Percentiles rank a stretch among this genome's conserved stretches.
These are phyloP conservation scores for Diploptera punctata DNA, from an alignment of 2,888 invertebrate genomes.

Conservation along the genomic window DNA sequence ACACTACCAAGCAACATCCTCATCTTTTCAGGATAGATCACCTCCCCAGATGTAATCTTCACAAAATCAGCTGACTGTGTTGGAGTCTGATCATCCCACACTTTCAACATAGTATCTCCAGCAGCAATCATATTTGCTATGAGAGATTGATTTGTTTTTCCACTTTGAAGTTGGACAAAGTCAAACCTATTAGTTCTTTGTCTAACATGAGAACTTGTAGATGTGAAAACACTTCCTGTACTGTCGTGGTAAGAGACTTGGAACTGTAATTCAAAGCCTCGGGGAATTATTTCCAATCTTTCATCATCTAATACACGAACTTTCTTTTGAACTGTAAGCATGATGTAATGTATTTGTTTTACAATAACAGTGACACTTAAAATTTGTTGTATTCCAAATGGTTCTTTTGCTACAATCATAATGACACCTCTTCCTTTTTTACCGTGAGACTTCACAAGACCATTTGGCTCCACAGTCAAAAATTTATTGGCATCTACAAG, in stretches of 20 bases:
- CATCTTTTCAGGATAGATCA: slow-evolving; percentile 41
- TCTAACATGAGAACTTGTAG: slow-evolving; percentile 58
- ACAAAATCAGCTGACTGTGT: slow-evolving; percentile 55
- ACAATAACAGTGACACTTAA: slow-evolving; percentile 67
- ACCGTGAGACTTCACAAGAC: slow-evolving; percentile 60
- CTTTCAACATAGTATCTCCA: slow-evolving; percentile 61
- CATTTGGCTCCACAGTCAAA: slow-evolving; percentile 60
- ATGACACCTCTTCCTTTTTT: slow-evolving; percentile 63
- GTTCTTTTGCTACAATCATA: slow-evolving; percentile 62
- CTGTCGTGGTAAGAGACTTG: slow-evolving; percentile 64
- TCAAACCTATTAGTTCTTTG: slow-evolving; percentile 57
- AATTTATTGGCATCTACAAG: slow-evolving; percentile 48
- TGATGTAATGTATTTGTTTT: slow-evolving; percentile 64
- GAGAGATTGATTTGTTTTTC: slow-evolving; percentile 58
- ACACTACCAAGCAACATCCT: too few species aligned
- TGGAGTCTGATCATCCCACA: slow-evolving; percentile 53
- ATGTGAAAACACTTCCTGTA: slow-evolving; percentile 62
- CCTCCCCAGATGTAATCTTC: slow-evolving; percentile 57
- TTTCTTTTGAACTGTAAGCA: slow-evolving; percentile 58
- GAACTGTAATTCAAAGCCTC: slow-evolving; percentile 62
- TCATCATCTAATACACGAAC: slow-evolving; percentile 55
- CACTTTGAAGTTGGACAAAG: slow-evolving; percentile 52
- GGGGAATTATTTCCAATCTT: slow-evolving; percentile 58
- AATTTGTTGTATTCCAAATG: slow-evolving; percentile 67
- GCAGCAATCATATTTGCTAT: slow-evolving; percentile 57